phyloP scores from a whole-genome alignment of 2,888 invertebrate genomes.

The Silvanus unidentatus region DNA sequence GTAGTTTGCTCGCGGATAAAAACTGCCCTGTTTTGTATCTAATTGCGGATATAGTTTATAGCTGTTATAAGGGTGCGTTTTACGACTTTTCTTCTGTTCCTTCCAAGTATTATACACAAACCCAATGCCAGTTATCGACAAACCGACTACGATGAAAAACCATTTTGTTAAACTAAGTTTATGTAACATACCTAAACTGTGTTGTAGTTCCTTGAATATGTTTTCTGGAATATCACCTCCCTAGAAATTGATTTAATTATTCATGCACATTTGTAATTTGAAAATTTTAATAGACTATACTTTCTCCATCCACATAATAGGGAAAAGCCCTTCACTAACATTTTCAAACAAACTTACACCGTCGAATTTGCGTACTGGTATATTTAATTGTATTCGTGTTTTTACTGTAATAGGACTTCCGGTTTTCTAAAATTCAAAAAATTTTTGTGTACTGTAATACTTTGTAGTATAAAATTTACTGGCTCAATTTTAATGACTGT shows the following conservation, averaged over 20 bases:
- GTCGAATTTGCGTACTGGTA: conserved; percentile 47
- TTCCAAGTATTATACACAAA: too few relatives aligned
- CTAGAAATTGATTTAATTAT: too few relatives aligned
- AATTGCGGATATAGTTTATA: too few relatives aligned
- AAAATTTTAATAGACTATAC: conserved; percentile 34
- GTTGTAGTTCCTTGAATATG: not conserved
- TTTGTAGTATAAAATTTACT: conserved; percentile 6
- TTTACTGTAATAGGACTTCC: conserved; percentile 51
- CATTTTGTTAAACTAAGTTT: not conserved
- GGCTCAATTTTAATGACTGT: conserved; percentile 10
- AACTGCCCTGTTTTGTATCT: too few relatives aligned
- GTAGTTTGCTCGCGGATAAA: too few relatives aligned
- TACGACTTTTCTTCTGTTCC: too few relatives aligned
- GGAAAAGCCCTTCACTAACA: conserved; percentile 54
- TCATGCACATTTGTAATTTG: not conserved
- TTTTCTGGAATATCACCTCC: not conserved
- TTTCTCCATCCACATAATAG: conserved; percentile 57
- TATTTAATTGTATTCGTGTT: conserved; percentile 54
- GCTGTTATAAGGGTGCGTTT: too few relatives aligned
- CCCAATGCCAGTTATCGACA: conserved; percentile 1
- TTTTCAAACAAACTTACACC: conserved; percentile 47
- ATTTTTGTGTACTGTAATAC: not conserved
- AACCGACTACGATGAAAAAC: not conserved
- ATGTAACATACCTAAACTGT: not conserved
- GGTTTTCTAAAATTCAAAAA: conserved; percentile 43